Conservation (phyloP, 2,888 invertebrate genomes). For the Hoplodrina blanda region DNA sequence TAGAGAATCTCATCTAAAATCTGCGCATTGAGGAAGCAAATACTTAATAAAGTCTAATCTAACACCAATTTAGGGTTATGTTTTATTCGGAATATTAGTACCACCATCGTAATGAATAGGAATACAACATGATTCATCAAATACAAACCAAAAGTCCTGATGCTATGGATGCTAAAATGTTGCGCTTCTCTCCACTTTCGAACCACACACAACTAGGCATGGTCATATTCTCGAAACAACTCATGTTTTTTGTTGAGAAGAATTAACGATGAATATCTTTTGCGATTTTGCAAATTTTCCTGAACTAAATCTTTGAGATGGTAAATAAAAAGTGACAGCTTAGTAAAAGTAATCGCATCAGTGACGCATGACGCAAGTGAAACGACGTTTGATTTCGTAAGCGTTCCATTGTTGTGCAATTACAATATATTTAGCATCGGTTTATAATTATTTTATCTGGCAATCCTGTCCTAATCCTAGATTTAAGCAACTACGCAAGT, state of each 20-base stretch:
- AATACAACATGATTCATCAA: conserved; percentile 76
- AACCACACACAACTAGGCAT: conserved; percentile 95
- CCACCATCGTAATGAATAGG: conserved; percentile 28
- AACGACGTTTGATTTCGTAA: conserved; percentile 21
- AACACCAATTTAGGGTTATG: not conserved
- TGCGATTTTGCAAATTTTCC: conserved; percentile 44
- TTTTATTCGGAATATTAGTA: not conserved
- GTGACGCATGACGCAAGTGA: conserved; percentile 1
- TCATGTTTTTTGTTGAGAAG: conserved; percentile 79
- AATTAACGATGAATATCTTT: conserved; percentile 25
- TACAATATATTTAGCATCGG: too few species aligned
- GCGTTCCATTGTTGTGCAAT: not conserved
- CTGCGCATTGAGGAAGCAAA: too few species aligned
- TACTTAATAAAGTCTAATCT: not conserved
- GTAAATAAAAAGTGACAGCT: conserved; percentile 58
- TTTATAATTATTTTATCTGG: too few species aligned
- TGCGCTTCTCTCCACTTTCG: conserved; percentile 96
- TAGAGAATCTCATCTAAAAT: not conserved
- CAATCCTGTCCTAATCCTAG: too few species aligned
- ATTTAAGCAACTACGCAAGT: too few species aligned
- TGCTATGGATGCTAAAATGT: conserved; percentile 95
- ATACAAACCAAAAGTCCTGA: conserved; percentile 96
- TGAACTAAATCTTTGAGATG: conserved; percentile 42
- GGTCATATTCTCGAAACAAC: conserved; percentile 94
- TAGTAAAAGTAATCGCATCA: not conserved